These are phyloP conservation scores for Fundulus diaphanus DNA, from an alignment of 2,797 vertebrate genomes.

Conservation along the genomic window DNA sequence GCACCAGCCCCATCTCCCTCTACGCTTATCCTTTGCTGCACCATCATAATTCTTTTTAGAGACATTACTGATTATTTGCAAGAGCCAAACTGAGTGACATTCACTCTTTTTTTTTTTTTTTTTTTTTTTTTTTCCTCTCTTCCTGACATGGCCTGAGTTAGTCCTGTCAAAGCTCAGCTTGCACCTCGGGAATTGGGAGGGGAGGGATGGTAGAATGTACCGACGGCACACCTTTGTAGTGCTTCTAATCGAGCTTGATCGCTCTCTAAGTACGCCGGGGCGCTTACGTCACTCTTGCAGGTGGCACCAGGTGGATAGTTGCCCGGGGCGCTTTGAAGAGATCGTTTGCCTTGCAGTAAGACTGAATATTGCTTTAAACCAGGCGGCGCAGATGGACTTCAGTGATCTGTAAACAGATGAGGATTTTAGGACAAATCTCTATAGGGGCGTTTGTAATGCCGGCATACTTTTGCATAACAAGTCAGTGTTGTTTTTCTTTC, in stretches of 20 bases:
- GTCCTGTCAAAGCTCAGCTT: slow-evolving; percentile 67
- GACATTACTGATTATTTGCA: slow-evolving; percentile 77
- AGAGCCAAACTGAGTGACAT: slow-evolving; percentile 87
- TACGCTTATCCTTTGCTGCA: slow-evolving; percentile 65
- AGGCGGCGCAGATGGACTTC: slow-evolving; percentile 62
- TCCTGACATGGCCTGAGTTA: slow-evolving; percentile 65
- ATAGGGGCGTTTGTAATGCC: slow-evolving; percentile 70
- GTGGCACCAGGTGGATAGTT: slow-evolving; percentile 40
- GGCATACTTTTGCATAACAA: slow-evolving; percentile 74
- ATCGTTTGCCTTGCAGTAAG: slow-evolving; percentile 67
- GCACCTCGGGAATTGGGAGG: slow-evolving; percentile 74
- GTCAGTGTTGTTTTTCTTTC: slow-evolving; percentile 35
- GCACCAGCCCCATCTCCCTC: slow-evolving; percentile 51
- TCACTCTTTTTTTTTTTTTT: slow-evolving; percentile 75
- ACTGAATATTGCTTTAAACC: slow-evolving; percentile 73
- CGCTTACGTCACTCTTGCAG: slow-evolving; percentile 57
- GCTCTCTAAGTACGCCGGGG: slow-evolving; percentile 72
- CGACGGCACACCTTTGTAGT: slow-evolving; percentile 59
- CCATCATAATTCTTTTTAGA: slow-evolving; percentile 70
- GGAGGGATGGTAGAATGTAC: slow-evolving; percentile 72
- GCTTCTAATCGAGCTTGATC: slow-evolving; percentile 67
- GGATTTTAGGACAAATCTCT: slow-evolving; percentile 61
- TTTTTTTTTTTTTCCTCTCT: slow-evolving; percentile 14
- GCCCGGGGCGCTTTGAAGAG: slow-evolving; percentile 52
- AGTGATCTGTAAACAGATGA: slow-evolving; percentile 61